Evolutionary conservation across 2,797 vertebrate genomes (phyloP).

Genomic region (Naso thynnoides): DNA sequence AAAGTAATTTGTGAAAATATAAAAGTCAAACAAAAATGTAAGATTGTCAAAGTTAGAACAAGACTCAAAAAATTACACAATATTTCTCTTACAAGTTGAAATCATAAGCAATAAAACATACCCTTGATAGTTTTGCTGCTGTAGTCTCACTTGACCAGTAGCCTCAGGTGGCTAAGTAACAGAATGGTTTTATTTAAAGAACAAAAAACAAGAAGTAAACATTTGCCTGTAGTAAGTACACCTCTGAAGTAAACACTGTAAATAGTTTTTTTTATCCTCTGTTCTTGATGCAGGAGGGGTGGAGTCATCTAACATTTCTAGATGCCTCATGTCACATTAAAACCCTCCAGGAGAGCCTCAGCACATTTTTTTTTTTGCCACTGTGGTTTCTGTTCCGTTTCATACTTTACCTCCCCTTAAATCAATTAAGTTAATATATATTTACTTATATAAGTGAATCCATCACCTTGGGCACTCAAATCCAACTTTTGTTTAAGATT

Average conservation of each 20-base stretch:
- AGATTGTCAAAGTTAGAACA: neutral
- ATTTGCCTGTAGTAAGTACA: neutral
- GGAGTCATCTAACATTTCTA: neutral
- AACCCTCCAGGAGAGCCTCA: slow-evolving; percentile 3
- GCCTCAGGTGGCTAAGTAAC: neutral
- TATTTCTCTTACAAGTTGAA: neutral
- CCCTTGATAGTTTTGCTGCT: neutral
- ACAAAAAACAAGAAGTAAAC: neutral
- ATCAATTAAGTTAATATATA: slow-evolving; percentile 50
- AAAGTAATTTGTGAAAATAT: slow-evolving; percentile 2
- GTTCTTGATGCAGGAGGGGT: neutral
- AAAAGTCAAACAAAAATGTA: no score
- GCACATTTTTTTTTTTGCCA: slow-evolving; percentile 5
- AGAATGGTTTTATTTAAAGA: neutral
- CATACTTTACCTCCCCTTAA: slow-evolving; percentile 22
- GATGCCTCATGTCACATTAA: neutral
- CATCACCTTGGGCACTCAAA: slow-evolving; percentile 42
- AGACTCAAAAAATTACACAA: neutral
- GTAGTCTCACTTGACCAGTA: neutral
- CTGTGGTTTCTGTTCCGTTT: slow-evolving; percentile 5
- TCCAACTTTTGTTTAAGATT: neutral
- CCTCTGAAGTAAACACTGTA: slow-evolving; percentile 42
- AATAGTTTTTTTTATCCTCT: slow-evolving; percentile 28
- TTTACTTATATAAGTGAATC: slow-evolving; percentile 43
- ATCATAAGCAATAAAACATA: neutral